phyloP scores from a whole-genome alignment of 2,113 vertebrate species.

The Arizona elegans region DNA sequence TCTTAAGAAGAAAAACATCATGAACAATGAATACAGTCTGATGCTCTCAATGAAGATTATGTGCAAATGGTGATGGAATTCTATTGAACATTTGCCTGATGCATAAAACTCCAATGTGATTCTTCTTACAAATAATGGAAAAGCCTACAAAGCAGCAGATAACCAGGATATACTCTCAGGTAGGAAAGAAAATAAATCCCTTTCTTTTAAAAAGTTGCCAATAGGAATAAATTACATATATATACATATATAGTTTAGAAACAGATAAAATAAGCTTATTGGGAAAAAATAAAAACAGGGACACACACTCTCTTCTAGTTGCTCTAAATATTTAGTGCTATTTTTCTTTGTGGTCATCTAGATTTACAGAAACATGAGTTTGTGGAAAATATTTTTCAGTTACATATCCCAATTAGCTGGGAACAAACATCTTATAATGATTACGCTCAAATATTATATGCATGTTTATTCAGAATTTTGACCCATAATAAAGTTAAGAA shows the following conservation, averaged over 20 bases:
- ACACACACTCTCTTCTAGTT: not conserved
- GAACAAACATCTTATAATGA: not conserved
- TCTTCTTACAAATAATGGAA: not conserved
- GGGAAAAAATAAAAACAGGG: not conserved
- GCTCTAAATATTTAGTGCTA: not conserved
- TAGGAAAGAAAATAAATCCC: not conserved
- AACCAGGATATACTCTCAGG: not conserved
- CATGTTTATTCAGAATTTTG: not conserved
- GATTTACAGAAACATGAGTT: not conserved
- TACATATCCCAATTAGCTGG: not conserved
- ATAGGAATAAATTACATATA: not conserved
- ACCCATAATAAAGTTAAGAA: not conserved
- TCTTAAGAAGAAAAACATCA: not conserved
- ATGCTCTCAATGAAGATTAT: not conserved
- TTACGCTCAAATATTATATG: not conserved
- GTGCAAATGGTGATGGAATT: slow-evolving; percentile 1
- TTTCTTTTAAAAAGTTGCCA: not conserved
- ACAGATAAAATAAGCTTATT: not conserved
- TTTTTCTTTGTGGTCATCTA: not conserved
- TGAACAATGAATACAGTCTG: not conserved
- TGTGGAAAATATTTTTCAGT: not conserved
- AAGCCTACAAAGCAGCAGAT: slow-evolving; percentile 20
- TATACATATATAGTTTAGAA: not conserved
- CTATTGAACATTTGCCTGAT: not conserved
- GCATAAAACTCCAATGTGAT: not conserved